These are phyloP conservation scores for Oreochromis tanganicae DNA, from an alignment of 2,113 vertebrate genomes.

Conservation along the genomic window DNA sequence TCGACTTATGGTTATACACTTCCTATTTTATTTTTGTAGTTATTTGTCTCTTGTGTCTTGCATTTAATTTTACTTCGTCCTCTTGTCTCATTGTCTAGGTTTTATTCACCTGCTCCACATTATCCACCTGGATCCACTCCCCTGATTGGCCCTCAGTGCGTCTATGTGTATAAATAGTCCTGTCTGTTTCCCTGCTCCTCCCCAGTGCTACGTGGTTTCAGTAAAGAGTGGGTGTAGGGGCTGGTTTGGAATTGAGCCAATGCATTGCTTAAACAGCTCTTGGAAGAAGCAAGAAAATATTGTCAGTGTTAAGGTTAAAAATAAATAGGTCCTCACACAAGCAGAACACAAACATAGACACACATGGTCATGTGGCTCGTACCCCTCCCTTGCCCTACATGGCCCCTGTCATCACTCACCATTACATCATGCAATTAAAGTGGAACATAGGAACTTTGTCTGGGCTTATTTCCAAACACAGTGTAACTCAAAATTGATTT, in stretches of 20 bases:
- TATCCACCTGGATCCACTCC: not conserved
- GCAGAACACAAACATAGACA: not conserved
- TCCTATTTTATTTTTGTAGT: not conserved
- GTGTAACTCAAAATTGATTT: constrained; percentile 51
- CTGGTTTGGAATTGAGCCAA: not conserved
- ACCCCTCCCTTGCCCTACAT: not conserved
- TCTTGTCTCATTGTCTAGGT: not conserved
- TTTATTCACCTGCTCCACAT: not conserved
- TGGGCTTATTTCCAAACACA: constrained; percentile 38
- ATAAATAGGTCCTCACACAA: not conserved
- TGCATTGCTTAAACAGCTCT: not conserved
- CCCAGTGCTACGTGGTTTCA: not conserved
- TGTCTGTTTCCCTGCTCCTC: not conserved
- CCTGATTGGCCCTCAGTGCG: not conserved
- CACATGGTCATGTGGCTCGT: not conserved
- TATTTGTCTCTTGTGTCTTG: not conserved
- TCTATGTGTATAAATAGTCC: not conserved
- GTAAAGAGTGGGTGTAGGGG: not conserved
- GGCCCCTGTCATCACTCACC: not conserved
- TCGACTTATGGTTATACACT: not conserved
- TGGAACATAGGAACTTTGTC: constrained; percentile 33
- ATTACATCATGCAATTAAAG: constrained; percentile 58
- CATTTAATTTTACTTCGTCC: not conserved
- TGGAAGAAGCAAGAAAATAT: not conserved
- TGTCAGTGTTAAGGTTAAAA: not conserved